Conservation (phyloP, 2,797 vertebrate species). For the Erethizon dorsatum region DNA sequence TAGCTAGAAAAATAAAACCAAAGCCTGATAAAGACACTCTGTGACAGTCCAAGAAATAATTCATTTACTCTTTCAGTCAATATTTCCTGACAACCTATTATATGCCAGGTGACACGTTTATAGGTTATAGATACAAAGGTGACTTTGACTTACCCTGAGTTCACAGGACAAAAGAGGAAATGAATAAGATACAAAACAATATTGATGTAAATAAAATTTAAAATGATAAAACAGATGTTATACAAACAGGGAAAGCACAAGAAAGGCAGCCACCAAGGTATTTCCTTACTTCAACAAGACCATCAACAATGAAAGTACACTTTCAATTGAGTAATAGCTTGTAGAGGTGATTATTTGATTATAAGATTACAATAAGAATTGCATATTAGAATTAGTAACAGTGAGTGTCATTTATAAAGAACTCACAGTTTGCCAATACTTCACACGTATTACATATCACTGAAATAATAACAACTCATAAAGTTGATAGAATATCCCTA, state of each 20-base stretch:
- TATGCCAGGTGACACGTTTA: background rate
- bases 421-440: background rate
- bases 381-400: constrained; percentile 40
- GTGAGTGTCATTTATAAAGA: constrained; percentile 53
- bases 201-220: constrained; percentile 40
- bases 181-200: constrained; percentile 43
- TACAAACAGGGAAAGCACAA: constrained; percentile 59
- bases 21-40: background rate
- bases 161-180: constrained; percentile 45
- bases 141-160: constrained; percentile 5
- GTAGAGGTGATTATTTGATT: constrained; percentile 12
- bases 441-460: constrained; percentile 48
- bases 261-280: constrained; percentile 42
- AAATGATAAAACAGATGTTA: background rate
- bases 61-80: constrained; percentile 45
- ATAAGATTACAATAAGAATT: constrained; percentile 62
- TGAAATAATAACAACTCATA: constrained; percentile 58
- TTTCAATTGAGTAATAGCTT: constrained; percentile 35
- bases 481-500: background rate
- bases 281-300: constrained; percentile 42
- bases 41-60: constrained; percentile 10
- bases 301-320: constrained; percentile 32
- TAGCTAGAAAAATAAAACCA: constrained; percentile 37
- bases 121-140: background rate
- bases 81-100: background rate